A percentile compares a stretch with the other conserved stretches of the same genome.
These are phyloP conservation scores for Hypanus sabinus DNA, from an alignment of 2,113 vertebrate species.

Conservation along the genomic window DNA sequence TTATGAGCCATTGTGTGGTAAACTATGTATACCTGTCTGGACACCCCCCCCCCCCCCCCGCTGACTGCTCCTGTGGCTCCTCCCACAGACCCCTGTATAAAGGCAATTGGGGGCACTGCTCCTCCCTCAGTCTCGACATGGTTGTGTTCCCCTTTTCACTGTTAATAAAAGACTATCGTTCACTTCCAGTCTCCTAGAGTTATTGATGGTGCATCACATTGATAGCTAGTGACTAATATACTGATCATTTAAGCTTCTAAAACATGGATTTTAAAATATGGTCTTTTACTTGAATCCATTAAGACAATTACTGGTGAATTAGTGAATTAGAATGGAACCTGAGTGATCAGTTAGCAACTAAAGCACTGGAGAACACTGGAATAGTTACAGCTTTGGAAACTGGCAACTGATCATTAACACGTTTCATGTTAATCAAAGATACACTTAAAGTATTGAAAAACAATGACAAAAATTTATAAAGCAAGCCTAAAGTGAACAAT, in stretches of 20 bases:
- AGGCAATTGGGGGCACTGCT: too few species aligned
- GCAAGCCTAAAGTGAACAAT: background rate
- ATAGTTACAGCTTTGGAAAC: background rate
- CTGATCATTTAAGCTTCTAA: background rate
- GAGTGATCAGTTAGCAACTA: background rate
- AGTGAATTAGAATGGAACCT: background rate
- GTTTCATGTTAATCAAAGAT: background rate
- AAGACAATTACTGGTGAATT: background rate
- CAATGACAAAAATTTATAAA: background rate
- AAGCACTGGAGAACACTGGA: background rate
- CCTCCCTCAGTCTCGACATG: too few species aligned
- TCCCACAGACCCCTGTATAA: too few species aligned
- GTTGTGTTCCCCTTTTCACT: too few species aligned
- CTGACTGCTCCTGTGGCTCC: too few species aligned
- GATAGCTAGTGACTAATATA: background rate
- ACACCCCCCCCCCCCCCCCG: too few species aligned
- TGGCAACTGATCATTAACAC: background rate
- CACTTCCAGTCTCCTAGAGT: too few species aligned
- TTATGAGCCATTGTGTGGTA: background rate
- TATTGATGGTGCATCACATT: too few species aligned
- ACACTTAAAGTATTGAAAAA: background rate
- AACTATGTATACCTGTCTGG: too few species aligned
- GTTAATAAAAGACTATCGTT: too few species aligned
- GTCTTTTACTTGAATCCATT: background rate
- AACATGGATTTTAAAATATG: background rate